Evolutionary conservation across 2,797 vertebrate genomes (phyloP), one percentile per base, ranked within the genome.

Genomic region (Amazona finschi): DNA sequence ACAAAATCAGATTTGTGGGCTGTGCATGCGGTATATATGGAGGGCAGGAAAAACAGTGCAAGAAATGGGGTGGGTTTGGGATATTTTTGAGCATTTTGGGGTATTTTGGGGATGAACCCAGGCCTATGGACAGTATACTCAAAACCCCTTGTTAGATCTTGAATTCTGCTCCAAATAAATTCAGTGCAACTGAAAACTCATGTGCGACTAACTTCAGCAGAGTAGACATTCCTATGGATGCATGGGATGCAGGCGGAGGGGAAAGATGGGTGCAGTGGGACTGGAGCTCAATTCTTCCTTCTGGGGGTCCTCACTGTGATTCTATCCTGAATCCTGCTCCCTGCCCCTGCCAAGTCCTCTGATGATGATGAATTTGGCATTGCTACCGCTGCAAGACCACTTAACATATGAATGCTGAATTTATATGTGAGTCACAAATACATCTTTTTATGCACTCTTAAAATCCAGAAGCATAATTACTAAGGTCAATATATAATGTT

Each of bases 401-500:
- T 74, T 75, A 84, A 50, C 7, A 4, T 41, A 75, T 46, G 61
- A 96, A 89, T 55, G 30, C 39, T 79, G 93, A 94, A 97, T 98
- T 97, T 96, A 96, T 95, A 96, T 97, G 91, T 89, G 92, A 96
- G 90, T 96, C 94, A 91, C 96, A 81, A 95, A 95, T 89, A 65
- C 88, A 78, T 96, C 96, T 97, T 96, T 98, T 97, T 97, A 97
- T 97, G 95, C 95, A 94, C 96, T 97, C 94, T 97, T 98, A 97
- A 98, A 97, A 97, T 97, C 89, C 97, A 97, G 94, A 96, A 97
- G 96, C 95, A 20, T 98, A 98, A 98, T 98, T 97, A 97, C 97
- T 95, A 97, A 95, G 97, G 97, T 98, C 97, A 98, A 97, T 98
- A 98, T 97, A 97, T 98, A 98, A 98, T 97, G 98, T 97, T 98